Conservation (phyloP, 2,888 invertebrate species). For the Ectemnius cavifrons region DNA sequence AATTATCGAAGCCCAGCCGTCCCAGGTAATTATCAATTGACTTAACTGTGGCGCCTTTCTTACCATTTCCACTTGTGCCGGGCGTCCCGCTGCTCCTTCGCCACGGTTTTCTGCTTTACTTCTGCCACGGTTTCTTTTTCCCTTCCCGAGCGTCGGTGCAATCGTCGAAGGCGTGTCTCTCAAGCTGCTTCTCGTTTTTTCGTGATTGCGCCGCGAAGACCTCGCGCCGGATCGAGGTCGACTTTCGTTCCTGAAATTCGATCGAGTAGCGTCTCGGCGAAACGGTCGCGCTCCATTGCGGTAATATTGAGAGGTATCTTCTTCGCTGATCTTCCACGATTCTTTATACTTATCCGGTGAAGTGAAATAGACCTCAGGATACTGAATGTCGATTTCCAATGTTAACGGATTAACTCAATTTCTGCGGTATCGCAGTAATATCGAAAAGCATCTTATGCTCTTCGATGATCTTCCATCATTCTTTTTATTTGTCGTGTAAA, state of each 20-base stretch:
- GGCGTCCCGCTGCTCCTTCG: constrained; percentile 11
- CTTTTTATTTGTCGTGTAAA: too few relatives aligned
- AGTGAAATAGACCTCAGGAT: too few relatives aligned
- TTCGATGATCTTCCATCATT: background rate
- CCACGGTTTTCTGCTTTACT: background rate
- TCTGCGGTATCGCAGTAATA: background rate
- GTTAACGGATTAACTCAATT: too few relatives aligned
- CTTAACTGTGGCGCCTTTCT: constrained; percentile 19
- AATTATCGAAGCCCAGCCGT: constrained; percentile 38
- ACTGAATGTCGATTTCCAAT: too few relatives aligned
- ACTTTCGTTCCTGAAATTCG: constrained; percentile 59
- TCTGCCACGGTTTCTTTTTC: background rate
- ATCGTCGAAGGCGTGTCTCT: constrained; percentile 47
- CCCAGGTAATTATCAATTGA: constrained; percentile 48
- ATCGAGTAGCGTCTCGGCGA: constrained; percentile 40
- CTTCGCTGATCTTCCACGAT: background rate
- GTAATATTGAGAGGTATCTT: background rate
- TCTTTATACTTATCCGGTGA: too few relatives aligned
- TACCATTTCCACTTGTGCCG: constrained; percentile 6
- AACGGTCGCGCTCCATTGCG: constrained; percentile 29
- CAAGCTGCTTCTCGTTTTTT: constrained; percentile 28
- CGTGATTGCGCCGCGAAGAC: constrained; percentile 36
- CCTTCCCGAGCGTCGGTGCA: background rate
- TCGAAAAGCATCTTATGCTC: background rate
- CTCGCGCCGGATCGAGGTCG: constrained; percentile 53